phyloP scores from a whole-genome alignment of 2,113 vertebrate genomes.

The Chrysochloris asiatica region DNA sequence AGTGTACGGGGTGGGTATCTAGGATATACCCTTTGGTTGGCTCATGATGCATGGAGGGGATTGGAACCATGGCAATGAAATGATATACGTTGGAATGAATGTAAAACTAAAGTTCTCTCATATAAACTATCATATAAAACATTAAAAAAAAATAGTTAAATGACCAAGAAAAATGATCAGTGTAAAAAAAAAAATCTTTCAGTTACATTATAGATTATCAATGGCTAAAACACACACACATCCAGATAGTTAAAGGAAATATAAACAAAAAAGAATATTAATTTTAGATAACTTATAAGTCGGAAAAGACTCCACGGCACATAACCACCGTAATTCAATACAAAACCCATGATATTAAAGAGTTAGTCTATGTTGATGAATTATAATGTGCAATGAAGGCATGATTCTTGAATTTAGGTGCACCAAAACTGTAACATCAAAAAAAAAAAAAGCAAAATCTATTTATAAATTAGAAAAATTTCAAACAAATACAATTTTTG shows the following conservation, averaged over 20 bases:
- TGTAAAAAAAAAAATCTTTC: neutral
- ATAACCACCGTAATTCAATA: no score
- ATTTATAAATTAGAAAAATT: no score
- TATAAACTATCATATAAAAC: no score
- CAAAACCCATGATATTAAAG: neutral
- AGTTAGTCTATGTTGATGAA: neutral
- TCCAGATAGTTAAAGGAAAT: neutral
- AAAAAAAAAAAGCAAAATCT: neutral
- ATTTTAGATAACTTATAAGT: neutral
- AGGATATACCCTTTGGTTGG: no score
- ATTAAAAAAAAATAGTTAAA: no score
- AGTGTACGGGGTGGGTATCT: no score
- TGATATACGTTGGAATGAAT: no score
- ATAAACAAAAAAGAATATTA: neutral
- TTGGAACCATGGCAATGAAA: no score
- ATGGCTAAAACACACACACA: neutral
- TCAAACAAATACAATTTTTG: no score
- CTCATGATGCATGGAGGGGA: no score
- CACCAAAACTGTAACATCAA: neutral
- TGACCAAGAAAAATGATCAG: neutral
- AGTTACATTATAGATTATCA: constrained; percentile 12
- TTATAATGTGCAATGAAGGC: neutral
- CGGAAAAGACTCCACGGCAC: no score
- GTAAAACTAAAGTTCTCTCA: no score
- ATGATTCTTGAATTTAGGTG: neutral